phyloP scores from a whole-genome alignment of 53 echinoderm and acorn worm species.

The Luidia sarsii region DNA sequence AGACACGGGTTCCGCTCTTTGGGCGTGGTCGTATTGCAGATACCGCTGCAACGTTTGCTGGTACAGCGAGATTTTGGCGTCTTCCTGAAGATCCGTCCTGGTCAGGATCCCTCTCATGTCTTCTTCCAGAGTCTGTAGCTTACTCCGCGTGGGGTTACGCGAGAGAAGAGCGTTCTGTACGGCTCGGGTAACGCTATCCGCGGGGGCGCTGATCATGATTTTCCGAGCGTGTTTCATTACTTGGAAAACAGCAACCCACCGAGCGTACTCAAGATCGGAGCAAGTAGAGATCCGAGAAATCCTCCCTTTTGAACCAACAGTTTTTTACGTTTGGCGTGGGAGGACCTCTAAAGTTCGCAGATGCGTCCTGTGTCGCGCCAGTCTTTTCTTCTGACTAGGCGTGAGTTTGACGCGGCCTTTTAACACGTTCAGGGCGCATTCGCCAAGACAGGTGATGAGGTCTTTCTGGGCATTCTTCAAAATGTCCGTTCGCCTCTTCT shows the following conservation, averaged over 20 bases:
- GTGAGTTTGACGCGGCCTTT: slow-evolving; percentile 32
- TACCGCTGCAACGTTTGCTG: slow-evolving; percentile 5
- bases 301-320: slow-evolving; percentile 32
- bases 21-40: slow-evolving; percentile 3
- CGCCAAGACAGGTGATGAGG: slow-evolving; percentile 45
- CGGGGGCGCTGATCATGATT: slow-evolving; percentile 31
- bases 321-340: slow-evolving; percentile 23
- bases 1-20: background rate
- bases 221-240: slow-evolving; percentile 36
- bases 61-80: background rate
- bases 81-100: background rate
- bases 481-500: slow-evolving; percentile 21
- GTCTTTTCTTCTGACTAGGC: slow-evolving; percentile 35
- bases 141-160: slow-evolving; percentile 11
- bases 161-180: slow-evolving; percentile 18
- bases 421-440: slow-evolving; percentile 61
- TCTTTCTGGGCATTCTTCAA: slow-evolving; percentile 27
- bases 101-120: slow-evolving; percentile 4
- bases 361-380: slow-evolving; percentile 30
- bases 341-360: slow-evolving; percentile 11
- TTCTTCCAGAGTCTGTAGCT: slow-evolving; percentile 3
- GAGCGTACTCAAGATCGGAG: slow-evolving; percentile 8
- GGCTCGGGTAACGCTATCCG: slow-evolving; percentile 3
- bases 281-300: slow-evolving; percentile 33
- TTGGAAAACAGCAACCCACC: slow-evolving; percentile 2